Evolutionary conservation across 37 sponge, comb jelly and placozoan species (phyloP).

Genomic region (Geodia barretti): DNA sequence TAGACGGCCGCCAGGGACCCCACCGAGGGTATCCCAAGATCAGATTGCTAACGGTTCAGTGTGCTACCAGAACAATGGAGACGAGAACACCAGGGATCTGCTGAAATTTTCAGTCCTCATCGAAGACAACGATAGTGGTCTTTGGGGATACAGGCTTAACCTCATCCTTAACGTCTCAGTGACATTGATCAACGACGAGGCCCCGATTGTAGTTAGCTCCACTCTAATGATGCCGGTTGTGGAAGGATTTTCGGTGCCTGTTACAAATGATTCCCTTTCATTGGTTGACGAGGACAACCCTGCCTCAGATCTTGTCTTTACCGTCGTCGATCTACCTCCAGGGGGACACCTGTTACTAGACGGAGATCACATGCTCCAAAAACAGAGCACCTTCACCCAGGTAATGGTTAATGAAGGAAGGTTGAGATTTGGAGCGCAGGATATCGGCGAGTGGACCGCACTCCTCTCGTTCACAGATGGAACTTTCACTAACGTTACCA

Average conservation of each 20-base stretch:
- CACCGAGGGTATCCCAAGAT: conserved; percentile 15
- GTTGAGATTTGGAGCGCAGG: conserved; percentile 14
- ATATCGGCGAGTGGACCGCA: conserved; percentile 1
- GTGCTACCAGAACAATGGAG: conserved; percentile 52
- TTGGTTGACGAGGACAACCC: conserved; percentile 57
- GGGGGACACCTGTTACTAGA: conserved; percentile 7
- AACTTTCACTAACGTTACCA: neutral
- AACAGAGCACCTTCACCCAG: conserved; percentile 49
- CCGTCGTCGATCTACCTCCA: neutral
- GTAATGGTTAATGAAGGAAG: conserved; percentile 24
- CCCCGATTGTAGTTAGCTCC: conserved; percentile 4
- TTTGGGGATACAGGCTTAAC: neutral
- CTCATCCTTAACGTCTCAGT: conserved; percentile 9
- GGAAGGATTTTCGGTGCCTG: neutral
- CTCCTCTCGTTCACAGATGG: conserved; percentile 34
- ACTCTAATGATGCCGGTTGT: conserved; percentile 3
- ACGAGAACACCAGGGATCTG: conserved; percentile 13
- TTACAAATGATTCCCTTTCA: conserved; percentile 5
- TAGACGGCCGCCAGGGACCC: neutral
- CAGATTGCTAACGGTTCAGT: conserved; percentile 5
- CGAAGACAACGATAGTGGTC: neutral
- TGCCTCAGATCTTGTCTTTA: conserved; percentile 21
- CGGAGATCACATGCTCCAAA: neutral
- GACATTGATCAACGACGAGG: conserved; percentile 48
- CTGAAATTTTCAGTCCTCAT: conserved; percentile 18